These are phyloP conservation scores for Drosophila mercatorum DNA, from an alignment of 2,888 invertebrate genomes.

Conservation along the genomic window DNA sequence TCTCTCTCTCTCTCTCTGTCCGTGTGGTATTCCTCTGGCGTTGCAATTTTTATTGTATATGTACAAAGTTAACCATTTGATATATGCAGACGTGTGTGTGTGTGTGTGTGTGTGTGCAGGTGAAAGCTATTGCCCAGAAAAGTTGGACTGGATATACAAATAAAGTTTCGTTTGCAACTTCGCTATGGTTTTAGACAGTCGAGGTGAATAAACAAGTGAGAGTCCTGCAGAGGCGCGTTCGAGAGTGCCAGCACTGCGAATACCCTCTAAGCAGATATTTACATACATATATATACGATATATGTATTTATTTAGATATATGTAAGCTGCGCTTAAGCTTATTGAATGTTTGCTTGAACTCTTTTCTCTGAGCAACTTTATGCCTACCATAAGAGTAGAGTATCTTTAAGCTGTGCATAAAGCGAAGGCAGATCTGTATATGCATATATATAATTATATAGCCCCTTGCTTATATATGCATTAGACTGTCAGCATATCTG, in stretches of 20 bases:
- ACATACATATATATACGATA: no score
- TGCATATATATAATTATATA: no score
- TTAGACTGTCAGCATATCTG: no score
- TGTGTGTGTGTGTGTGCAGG: constrained; percentile 9
- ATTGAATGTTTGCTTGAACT: no score
- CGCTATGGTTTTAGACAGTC: constrained; percentile 27
- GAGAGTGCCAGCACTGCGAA: neutral
- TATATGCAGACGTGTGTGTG: constrained; percentile 1
- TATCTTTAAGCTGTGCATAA: no score
- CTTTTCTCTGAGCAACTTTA: no score
- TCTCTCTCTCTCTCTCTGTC: constrained; percentile 2
- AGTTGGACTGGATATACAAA: constrained; percentile 10
- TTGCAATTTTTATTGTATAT: constrained; percentile 45
- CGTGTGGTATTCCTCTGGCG: constrained; percentile 21
- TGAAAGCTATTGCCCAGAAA: constrained; percentile 16
- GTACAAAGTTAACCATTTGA: constrained; percentile 39
- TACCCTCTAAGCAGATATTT: neutral
- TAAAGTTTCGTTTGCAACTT: constrained; percentile 12
- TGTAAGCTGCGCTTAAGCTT: no score
- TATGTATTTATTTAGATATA: no score
- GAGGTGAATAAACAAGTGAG: constrained; percentile 7
- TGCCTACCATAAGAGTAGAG: no score
- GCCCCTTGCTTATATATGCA: no score
- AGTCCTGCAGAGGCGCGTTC: neutral
- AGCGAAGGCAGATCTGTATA: no score